Evolutionary conservation across 2,113 vertebrate species (phyloP), one percentile per base, ranked within the genome.

Genomic region (Rana temporaria): DNA sequence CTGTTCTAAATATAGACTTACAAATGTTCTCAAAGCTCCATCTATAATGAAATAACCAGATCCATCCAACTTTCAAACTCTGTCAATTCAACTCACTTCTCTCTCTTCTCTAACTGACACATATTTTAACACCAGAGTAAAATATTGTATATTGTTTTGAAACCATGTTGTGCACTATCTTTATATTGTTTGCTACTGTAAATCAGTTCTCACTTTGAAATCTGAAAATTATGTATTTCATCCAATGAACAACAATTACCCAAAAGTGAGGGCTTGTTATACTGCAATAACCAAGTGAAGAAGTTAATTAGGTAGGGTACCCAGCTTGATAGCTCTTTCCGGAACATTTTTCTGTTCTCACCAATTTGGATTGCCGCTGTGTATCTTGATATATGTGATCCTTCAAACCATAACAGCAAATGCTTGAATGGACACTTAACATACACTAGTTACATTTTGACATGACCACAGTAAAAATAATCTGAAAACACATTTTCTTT

Each of bases 221-320:
- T 48, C 48, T 53, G 68, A 52, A 52, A 71, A 55, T 71, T 12
- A 71, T 71, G 11, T 55, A 55, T 71, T 71, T 55, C 42, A 55
- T 42, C 17, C n/a, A 71, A 26, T 71, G 38, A 55, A 20, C 48
- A 9, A 71, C 70, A 72, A 72, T 72, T 72, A 72, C 70, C 70
- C 17, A 57, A 32, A 72, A 24, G 22, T 57, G 52, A 32, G 24
- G 16, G 4, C 16, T 26, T 55, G 48, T 30, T 57, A 72, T 6
- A 72, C 18, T 72, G 24, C 57, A 56, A 57, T 72, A 57, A 56
- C 22, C 56, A 24, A 32, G 26, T n/a, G 26, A 32, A 72, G 22
- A 57, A 57, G 24, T 42, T 15, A 38, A 38, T 60, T 30, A 60
- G 18, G 30, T 42, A 15, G 15, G 57, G 42, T 22, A 12, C 56